Percentiles rank a stretch among this genome's conserved stretches.
Evolutionary conservation across 2,888 invertebrate genomes (phyloP).

Genomic region (Rhagonycha fulva): DNA sequence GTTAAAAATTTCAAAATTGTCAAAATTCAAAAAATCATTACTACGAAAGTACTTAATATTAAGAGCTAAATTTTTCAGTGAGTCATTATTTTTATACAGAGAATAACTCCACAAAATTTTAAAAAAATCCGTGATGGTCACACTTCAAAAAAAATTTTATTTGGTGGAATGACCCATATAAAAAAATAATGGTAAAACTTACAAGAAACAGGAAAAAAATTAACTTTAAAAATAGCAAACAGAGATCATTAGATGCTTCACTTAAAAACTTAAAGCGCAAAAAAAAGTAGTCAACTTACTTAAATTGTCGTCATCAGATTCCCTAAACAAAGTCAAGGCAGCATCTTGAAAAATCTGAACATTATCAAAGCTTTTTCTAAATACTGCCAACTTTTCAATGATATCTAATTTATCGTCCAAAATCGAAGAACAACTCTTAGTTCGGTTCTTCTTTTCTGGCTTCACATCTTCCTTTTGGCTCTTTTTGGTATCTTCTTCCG

Average conservation of each 20-base stretch:
- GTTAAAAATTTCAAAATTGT: no score
- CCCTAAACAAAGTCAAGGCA: slow-evolving; percentile 30
- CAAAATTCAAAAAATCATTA: no score
- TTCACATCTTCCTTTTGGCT: slow-evolving; percentile 25
- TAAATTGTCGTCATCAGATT: slow-evolving; percentile 1
- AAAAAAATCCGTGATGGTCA: no score
- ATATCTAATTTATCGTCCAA: slow-evolving; percentile 50
- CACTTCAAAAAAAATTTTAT: no score
- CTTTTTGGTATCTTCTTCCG: slow-evolving; percentile 39
- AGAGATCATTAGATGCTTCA: no score
- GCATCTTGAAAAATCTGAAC: slow-evolving; percentile 49
- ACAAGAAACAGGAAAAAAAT: no score
- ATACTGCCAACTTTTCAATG: slow-evolving; percentile 54
- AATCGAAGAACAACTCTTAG: slow-evolving; percentile 53
- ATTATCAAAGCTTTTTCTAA: slow-evolving; percentile 53
- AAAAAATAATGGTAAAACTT: no score
- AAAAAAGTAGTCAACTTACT: not conserved
- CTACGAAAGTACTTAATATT: no score
- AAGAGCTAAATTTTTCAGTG: no score
- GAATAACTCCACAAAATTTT: no score
- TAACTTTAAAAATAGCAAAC: not conserved
- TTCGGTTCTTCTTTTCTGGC: slow-evolving; percentile 47
- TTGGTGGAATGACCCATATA: no score
- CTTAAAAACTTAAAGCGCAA: not conserved
- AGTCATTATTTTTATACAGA: no score